Conservation (phyloP, 2,797 vertebrate species). For the Esox masquinongy region DNA sequence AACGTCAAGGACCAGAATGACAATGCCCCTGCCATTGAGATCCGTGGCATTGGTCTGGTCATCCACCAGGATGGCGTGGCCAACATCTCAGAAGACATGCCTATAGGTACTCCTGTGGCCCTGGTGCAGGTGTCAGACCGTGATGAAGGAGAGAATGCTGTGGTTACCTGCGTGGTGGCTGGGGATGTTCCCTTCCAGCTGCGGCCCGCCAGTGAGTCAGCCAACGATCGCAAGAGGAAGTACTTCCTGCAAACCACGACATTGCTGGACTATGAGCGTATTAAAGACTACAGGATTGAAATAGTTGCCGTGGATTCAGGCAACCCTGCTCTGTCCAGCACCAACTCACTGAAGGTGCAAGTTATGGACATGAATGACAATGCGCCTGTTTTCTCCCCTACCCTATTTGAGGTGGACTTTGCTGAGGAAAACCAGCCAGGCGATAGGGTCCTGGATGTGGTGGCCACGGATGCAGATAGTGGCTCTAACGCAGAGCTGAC, state of each 20-base stretch:
- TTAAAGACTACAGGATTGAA: slow-evolving; percentile 92
- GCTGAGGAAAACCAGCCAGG: slow-evolving; percentile 89
- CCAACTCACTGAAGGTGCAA: slow-evolving; percentile 93
- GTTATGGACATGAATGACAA: slow-evolving; percentile 97
- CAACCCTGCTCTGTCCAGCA: slow-evolving; percentile 95
- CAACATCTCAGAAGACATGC: slow-evolving; percentile 96
- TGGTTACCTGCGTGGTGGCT: slow-evolving; percentile 94
- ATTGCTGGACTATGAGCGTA: slow-evolving; percentile 86
- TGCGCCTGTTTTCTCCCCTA: slow-evolving; percentile 85
- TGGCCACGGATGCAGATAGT: slow-evolving; percentile 89
- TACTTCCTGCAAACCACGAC: slow-evolving; percentile 97
- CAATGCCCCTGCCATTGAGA: slow-evolving; percentile 91
- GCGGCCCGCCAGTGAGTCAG: slow-evolving; percentile 87
- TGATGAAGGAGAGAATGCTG: slow-evolving; percentile 94
- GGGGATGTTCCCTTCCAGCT: slow-evolving; percentile 95
- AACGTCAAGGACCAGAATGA: slow-evolving; percentile 92
- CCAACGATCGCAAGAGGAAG: slow-evolving; percentile 93
- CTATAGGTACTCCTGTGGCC: slow-evolving; percentile 90
- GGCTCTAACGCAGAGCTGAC: slow-evolving; percentile 89
- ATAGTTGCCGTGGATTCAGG: slow-evolving; percentile 96
- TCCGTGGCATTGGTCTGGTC: slow-evolving; percentile 92
- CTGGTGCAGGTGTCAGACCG: slow-evolving; percentile 94
- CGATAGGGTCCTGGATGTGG: slow-evolving; percentile 83
- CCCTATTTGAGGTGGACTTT: slow-evolving; percentile 86
- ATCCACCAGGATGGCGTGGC: slow-evolving; percentile 92